Evolutionary conservation across 2,113 vertebrate genomes (phyloP).

Genomic region (Chiloscyllium plagiosum): DNA sequence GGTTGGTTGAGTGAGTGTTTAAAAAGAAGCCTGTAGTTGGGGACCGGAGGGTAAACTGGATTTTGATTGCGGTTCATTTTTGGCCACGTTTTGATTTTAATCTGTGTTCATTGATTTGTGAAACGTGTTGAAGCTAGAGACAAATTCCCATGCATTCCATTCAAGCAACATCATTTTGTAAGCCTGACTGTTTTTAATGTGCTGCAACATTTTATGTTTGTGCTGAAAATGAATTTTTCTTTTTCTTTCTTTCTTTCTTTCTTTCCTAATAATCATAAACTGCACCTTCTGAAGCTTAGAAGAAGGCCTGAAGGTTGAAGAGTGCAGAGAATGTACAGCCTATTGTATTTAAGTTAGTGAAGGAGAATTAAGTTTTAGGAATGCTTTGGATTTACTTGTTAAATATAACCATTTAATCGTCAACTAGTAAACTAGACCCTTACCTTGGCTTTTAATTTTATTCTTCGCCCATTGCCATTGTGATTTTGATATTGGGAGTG

Average conservation of each 20-base stretch:
- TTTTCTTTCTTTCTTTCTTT: no score
- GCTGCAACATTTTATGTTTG: neutral
- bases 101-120: slow-evolving; percentile 44
- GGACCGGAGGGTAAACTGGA: slow-evolving; percentile 12
- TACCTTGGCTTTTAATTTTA: neutral
- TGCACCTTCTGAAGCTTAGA: neutral
- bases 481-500: neutral
- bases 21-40: slow-evolving; percentile 14
- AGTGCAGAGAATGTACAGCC: neutral
- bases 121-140: slow-evolving; percentile 41
- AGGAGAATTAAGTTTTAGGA: neutral
- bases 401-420: neutral
- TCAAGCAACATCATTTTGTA: slow-evolving; percentile 39
- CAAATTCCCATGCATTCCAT: slow-evolving; percentile 44
- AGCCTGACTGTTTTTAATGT: slow-evolving; percentile 31
- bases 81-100: slow-evolving; percentile 41
- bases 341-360: no score
- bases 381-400: neutral
- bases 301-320: neutral
- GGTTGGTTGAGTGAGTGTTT: neutral
- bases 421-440: neutral
- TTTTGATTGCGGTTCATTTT: neutral
- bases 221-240: neutral
- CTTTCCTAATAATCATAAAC: neutral
- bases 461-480: neutral